These are phyloP conservation scores for Mamestra configurata DNA, from an alignment of 1,140 invertebrate species.

Conservation along the genomic window DNA sequence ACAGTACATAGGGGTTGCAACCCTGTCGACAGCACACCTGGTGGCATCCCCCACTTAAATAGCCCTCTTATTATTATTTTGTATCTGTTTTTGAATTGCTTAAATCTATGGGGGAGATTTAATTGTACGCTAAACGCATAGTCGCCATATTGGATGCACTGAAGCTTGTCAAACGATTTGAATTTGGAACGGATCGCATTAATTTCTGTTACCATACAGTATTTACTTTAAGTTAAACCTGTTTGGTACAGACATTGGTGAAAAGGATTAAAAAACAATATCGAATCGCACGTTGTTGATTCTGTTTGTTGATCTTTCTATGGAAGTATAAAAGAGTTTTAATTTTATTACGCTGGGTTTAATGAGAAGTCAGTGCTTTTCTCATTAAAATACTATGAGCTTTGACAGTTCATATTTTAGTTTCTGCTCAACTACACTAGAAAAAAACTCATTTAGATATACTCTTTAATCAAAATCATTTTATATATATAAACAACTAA, in stretches of 20 bases:
- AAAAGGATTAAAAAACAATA: conserved; percentile 7
- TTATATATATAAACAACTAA: no score
- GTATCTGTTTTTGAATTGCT: conserved; percentile 86
- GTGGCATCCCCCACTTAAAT: conserved; percentile 72
- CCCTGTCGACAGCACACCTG: conserved; percentile 79
- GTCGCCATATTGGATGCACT: conserved; percentile 78
- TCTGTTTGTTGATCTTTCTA: background rate
- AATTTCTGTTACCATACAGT: conserved; percentile 43
- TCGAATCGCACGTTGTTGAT: background rate
- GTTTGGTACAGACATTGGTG: conserved; percentile 21
- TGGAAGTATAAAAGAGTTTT: background rate
- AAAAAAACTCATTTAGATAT: no score
- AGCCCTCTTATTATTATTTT: conserved; percentile 85
- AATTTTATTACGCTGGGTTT: no score
- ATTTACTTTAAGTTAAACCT: conserved; percentile 42
- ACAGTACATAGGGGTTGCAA: conserved; percentile 75
- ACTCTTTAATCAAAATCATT: background rate
- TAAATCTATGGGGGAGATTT: conserved; percentile 81
- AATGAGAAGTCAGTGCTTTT: no score
- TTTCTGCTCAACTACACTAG: no score
- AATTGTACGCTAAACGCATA: conserved; percentile 80
- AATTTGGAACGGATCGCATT: conserved; percentile 46
- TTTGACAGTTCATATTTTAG: no score
- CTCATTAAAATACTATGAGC: no score
- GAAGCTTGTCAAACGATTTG: conserved; percentile 67